Evolutionary conservation across 2,113 vertebrate genomes (phyloP), one percentile per base, ranked within the genome.

Genomic region (Pholis gunnellus): DNA sequence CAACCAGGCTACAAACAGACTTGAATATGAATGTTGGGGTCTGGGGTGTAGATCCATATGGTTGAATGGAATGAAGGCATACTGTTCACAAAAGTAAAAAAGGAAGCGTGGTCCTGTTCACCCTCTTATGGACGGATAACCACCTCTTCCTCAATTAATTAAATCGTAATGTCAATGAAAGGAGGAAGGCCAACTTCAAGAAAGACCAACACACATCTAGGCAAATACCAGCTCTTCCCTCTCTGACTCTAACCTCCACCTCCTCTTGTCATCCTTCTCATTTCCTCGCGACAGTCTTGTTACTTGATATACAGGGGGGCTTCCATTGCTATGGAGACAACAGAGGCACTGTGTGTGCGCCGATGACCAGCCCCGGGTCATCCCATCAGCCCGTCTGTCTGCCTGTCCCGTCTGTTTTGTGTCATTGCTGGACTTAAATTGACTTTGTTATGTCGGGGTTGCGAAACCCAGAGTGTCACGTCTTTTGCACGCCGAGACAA

Each of bases 391-490:
- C 57, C 44, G 11, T 34, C 66, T 44, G 67, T 76, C 38, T 9
- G n/a, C 59, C 22, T n/a, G 70, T 44, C 56, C 0, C 34, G 14
- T 78, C 34, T 31, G 14, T 46, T 67, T 56, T 27, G 44, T 74
- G 68, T 79, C 82, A 72, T 2, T 6, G 20, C 68, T 13, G 54
- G 52, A 69, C 66, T 82, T 63, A 75, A 84, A 81, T 79, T 79
- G 84, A 84, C 75, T 61, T 1, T 27, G 31, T 3, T 27, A 70
- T 44, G 72, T n/a, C 7, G 5, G 78, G 64, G 56, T 27, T 27
- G n/a, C 44, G n/a, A 60, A 52, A 81, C 44, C 0, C 11, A 0
- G 44, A 38, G 61, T 20, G 54, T 40, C 66, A 31, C 54, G 18
- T 70, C 63, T 38, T 66, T 13, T 65, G 67, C 18, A 65, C n/a